Percentiles rank a stretch among this genome's conserved stretches.
Conservation (phyloP, 2,888 invertebrate species). For the Operophtera brumata region DNA sequence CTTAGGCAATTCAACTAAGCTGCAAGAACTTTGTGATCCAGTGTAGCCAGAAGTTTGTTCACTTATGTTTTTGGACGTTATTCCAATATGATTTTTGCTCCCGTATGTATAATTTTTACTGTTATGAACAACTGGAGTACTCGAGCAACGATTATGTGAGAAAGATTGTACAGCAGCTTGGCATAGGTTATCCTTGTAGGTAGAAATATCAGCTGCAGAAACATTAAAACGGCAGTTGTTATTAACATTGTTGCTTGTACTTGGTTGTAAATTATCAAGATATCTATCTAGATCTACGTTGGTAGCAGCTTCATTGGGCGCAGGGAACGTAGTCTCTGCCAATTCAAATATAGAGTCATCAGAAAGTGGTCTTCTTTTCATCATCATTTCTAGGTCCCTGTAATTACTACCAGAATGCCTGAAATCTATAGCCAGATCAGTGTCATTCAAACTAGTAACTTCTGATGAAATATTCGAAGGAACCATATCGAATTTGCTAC, state of each 20-base stretch:
- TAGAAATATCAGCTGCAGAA: constrained; percentile 40
- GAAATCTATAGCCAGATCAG: constrained; percentile 78
- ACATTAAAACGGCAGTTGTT: constrained; percentile 40
- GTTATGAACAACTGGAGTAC: constrained; percentile 59
- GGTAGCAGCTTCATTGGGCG: constrained; percentile 68
- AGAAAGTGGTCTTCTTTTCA: constrained; percentile 87
- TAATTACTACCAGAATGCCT: constrained; percentile 62
- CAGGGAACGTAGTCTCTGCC: constrained; percentile 80
- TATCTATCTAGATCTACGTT: constrained; percentile 85
- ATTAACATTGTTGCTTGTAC: constrained; percentile 42
- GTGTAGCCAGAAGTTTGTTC: constrained; percentile 58
- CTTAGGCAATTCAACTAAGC: constrained; percentile 57
- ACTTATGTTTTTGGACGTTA: constrained; percentile 46
- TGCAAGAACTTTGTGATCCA: constrained; percentile 65
- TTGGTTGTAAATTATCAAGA: constrained; percentile 83
- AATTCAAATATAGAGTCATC: constrained; percentile 87
- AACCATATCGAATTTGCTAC: constrained; percentile 73
- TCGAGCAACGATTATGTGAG: constrained; percentile 59
- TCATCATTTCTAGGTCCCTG: constrained; percentile 80
- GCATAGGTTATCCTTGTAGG: constrained; percentile 50
- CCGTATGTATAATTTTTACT: constrained; percentile 39
- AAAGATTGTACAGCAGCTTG: constrained; percentile 42
- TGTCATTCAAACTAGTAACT: constrained; percentile 65
- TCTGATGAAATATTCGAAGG: constrained; percentile 70
- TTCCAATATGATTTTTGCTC: constrained; percentile 40